These are phyloP conservation scores for Maniola hyperantus DNA, from an alignment of 2,888 invertebrate genomes.

Conservation along the genomic window DNA sequence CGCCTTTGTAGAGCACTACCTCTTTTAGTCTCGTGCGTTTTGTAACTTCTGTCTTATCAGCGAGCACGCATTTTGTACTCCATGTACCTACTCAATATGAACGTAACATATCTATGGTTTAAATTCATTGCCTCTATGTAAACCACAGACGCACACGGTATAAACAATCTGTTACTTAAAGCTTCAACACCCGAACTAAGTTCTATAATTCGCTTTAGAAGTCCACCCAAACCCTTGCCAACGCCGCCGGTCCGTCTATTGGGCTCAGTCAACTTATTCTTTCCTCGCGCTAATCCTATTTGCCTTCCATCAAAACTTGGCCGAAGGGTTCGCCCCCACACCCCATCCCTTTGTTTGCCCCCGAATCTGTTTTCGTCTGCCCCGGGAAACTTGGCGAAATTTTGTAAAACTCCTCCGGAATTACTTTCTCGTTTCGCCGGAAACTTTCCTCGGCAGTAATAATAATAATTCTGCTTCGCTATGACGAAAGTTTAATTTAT, in stretches of 20 bases:
- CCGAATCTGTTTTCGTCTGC: slow-evolving; percentile 78
- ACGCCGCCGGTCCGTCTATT: slow-evolving; percentile 49
- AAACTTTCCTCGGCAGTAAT: slow-evolving; percentile 63
- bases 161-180: slow-evolving; percentile 12
- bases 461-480: slow-evolving; percentile 77
- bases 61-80: no score
- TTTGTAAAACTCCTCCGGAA: slow-evolving; percentile 64
- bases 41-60: no score
- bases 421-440: slow-evolving; percentile 76
- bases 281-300: slow-evolving; percentile 77
- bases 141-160: slow-evolving; percentile 1
- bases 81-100: no score
- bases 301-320: slow-evolving; percentile 79
- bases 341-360: slow-evolving; percentile 67
- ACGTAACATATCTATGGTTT: no score
- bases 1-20: no score
- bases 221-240: slow-evolving; percentile 34
- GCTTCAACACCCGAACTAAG: slow-evolving; percentile 9
- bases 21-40: no score
- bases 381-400: slow-evolving; percentile 69
- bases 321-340: slow-evolving; percentile 63
- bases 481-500: slow-evolving; percentile 81
- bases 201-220: slow-evolving; percentile 32
- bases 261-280: slow-evolving; percentile 71
- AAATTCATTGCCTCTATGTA: not conserved